A percentile compares a stretch with the other conserved stretches of the same genome.
phyloP scores from a whole-genome alignment of 2,113 vertebrate genomes.

The Phalacrocorax pelagicus region DNA sequence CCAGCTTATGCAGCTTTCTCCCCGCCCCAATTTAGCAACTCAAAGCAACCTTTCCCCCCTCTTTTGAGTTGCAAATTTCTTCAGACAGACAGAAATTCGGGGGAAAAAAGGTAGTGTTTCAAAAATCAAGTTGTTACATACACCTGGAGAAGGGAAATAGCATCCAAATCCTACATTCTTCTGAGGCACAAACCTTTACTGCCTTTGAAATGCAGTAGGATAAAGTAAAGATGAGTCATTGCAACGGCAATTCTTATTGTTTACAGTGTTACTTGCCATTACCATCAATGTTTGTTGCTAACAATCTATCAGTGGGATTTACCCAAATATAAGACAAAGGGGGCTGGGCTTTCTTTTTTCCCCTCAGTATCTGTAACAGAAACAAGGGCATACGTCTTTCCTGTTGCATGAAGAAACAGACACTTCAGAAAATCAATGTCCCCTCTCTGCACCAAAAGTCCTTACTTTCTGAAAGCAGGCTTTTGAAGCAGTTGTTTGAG shows the following conservation, averaged over 20 bases:
- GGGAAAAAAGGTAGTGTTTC: not conserved
- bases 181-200: not conserved
- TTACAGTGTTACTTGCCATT: not conserved
- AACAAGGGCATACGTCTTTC: not conserved
- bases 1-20: not conserved
- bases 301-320: not conserved
- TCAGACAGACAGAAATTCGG: not conserved
- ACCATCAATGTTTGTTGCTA: not conserved
- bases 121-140: not conserved
- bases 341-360: not conserved
- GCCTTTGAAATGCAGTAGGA: not conserved
- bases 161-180: not conserved
- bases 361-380: not conserved
- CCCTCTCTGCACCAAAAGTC: not conserved
- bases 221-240: not conserved
- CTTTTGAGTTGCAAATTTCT: not conserved
- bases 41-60: not conserved
- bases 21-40: not conserved
- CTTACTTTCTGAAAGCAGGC: not conserved
- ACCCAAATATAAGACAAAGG: not conserved
- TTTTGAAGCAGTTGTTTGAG: not conserved
- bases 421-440: fast-evolving
- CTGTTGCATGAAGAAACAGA: not conserved
- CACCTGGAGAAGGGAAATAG: not conserved
- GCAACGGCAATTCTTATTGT: not conserved